Percentiles rank a stretch among this genome's conserved stretches.
Evolutionary conservation across 2,888 invertebrate genomes (phyloP).

Genomic region (Deroplatys truncata): DNA sequence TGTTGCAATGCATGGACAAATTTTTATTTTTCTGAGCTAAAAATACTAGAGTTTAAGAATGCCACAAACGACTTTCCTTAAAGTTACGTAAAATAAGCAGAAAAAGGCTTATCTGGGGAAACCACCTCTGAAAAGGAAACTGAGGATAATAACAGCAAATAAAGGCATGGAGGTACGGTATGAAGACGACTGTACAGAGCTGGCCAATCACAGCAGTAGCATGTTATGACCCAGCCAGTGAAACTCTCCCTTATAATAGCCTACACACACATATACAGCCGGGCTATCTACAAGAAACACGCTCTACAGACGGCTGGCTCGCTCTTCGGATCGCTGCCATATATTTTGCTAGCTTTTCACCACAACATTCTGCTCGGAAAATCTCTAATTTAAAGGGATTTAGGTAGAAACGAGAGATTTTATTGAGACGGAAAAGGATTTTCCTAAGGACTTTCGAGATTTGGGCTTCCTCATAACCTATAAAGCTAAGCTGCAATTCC

Average conservation of each 20-base stretch:
- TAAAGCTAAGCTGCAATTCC: not conserved
- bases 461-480: not conserved
- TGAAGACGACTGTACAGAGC: not conserved
- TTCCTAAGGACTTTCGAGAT: not conserved
- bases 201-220: not conserved
- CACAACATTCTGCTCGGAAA: not conserved
- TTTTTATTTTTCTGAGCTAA: too few relatives aligned
- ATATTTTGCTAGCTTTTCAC: not conserved
- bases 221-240: not conserved
- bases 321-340: not conserved
- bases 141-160: too few relatives aligned
- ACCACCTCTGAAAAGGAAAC: too few relatives aligned
- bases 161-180: not conserved
- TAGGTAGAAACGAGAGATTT: not conserved
- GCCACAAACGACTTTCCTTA: too few relatives aligned
- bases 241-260: not conserved
- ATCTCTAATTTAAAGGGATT: not conserved
- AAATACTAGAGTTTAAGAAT: too few relatives aligned
- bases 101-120: too few relatives aligned
- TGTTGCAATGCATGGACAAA: too few relatives aligned
- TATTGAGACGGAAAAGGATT: not conserved
- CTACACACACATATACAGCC: not conserved
- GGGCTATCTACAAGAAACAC: not conserved
- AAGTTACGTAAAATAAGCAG: too few relatives aligned
- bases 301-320: not conserved